Evolutionary conservation across 1,140 invertebrate species (phyloP).

Genomic region (Drosophila lini): DNA sequence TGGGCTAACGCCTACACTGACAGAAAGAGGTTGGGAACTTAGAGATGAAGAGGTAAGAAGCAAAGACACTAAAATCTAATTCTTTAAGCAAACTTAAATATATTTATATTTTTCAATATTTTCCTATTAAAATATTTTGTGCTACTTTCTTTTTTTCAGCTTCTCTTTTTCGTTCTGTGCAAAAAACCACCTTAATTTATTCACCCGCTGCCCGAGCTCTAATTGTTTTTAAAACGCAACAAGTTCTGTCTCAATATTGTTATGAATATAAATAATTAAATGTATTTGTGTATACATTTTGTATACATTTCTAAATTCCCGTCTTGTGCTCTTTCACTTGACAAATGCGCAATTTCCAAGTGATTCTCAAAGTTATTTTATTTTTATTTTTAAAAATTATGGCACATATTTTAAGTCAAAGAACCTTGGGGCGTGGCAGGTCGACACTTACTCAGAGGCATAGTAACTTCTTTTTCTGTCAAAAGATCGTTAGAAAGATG

Average conservation of each 20-base stretch:
- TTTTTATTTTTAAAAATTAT: constrained; percentile 28
- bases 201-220: constrained; percentile 13
- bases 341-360: constrained; percentile 61
- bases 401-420: constrained; percentile 15
- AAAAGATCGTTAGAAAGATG: constrained; percentile 13
- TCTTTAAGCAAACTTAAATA: no score
- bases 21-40: background rate
- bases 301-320: constrained; percentile 10
- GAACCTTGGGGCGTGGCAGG: constrained; percentile 41
- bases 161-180: background rate
- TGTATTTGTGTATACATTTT: background rate
- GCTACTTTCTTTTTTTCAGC: no score
- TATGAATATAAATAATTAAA: constrained; percentile 17
- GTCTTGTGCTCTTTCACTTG: constrained; percentile 16
- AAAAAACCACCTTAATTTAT: constrained; percentile 57
- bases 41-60: no score
- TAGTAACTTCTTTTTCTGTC: constrained; percentile 2
- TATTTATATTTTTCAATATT: no score
- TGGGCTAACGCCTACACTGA: constrained; percentile 4
- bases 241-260: constrained; percentile 45
- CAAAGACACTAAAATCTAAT: background rate
- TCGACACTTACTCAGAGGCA: constrained; percentile 47
- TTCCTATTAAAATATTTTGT: background rate
- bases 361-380: background rate
- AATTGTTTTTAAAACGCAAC: constrained; percentile 54